Evolutionary conservation across 64 coral and sea anemone species (phyloP), one percentile per base, ranked within the genome.

Genomic region (Pocillopora verrucosa): DNA sequence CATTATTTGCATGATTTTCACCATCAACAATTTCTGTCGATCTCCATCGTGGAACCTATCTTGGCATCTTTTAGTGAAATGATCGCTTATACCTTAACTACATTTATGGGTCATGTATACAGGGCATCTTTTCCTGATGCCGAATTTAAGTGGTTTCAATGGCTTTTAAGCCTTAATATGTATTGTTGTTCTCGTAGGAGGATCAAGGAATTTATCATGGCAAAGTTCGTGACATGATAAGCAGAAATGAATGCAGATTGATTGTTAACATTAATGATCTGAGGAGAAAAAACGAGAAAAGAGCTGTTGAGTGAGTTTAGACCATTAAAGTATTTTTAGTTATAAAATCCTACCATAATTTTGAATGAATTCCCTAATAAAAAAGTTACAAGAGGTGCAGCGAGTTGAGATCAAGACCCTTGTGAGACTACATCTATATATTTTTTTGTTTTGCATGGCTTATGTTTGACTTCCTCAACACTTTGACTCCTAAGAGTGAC

Each of bases 181-280:
- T 37, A 82, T 34, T 58, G 34, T 19, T 30, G 60, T 73, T 70
- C 41, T 51, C 7, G 41, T 20, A 99, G 97, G 97, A 99, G 37
- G 94, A 99, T 62, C 93, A 99, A 89, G 97, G 97, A 35, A 76
- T 99, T 61, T 99, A 99, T 62, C 97, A 99, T 89, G 97, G 91
- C 3, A 99, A 93, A 86, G 91, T 99, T 76, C 91, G 97, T 82
- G 91, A 93, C 89, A 99, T 99, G 97, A 99, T 99, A 56, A 82
- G 87, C 22, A 95, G 86, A 65, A 93, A 93, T 70, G 88, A 93
- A 24, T 93, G 81, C 84, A 88, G 97, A 26, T 34, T 99, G 14
- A 88, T 95, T 83, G 97, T 99, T 16, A 95, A 99, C 59, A 88
- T 99, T 59, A 99, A 99, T 91, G 97, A 99, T 72, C 58, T 99